These are phyloP conservation scores for Littorina saxatilis DNA, from an alignment of 1,140 invertebrate genomes.

Conservation along the genomic window DNA sequence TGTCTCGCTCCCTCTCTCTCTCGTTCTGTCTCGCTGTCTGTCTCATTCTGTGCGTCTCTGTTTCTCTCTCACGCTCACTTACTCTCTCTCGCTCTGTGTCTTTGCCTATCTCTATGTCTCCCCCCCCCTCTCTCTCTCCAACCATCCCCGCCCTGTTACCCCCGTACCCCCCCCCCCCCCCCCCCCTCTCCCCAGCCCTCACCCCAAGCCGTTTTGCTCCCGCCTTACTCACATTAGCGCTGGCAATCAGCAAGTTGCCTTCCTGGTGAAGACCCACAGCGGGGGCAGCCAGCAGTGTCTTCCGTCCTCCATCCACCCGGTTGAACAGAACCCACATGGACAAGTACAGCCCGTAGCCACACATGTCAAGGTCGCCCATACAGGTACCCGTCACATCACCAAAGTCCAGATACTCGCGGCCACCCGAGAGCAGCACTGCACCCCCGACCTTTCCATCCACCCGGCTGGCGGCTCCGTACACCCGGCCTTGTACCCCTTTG, in stretches of 20 bases:
- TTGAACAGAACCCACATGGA: conserved; percentile 68
- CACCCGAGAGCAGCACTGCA: conserved; percentile 57
- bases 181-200: conserved; percentile 21
- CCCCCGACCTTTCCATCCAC: conserved; percentile 35
- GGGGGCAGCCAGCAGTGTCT: conserved; percentile 50
- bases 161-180: conserved; percentile 48
- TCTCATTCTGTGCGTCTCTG: too few relatives aligned
- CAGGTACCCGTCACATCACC: conserved; percentile 61
- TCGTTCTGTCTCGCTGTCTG: too few relatives aligned
- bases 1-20: too few relatives aligned
- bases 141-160: conserved; percentile 31
- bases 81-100: too few relatives aligned
- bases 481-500: conserved; percentile 51
- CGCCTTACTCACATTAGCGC: conserved; percentile 49
- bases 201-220: too few relatives aligned
- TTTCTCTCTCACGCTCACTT: too few relatives aligned
- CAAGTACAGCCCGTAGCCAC: conserved; percentile 69
- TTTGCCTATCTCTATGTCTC: too few relatives aligned
- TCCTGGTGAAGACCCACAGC: conserved; percentile 63
- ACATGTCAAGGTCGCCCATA: conserved; percentile 62
- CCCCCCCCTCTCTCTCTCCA: background rate
- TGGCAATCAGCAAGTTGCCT: conserved; percentile 56
- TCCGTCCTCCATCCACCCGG: conserved; percentile 48
- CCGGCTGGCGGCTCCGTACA: conserved; percentile 32
- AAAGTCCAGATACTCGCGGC: conserved; percentile 63